Percentiles rank a stretch among this genome's conserved stretches.
Evolutionary conservation across 2,113 vertebrate species (phyloP).

Genomic region (Falcunculus frontatus): DNA sequence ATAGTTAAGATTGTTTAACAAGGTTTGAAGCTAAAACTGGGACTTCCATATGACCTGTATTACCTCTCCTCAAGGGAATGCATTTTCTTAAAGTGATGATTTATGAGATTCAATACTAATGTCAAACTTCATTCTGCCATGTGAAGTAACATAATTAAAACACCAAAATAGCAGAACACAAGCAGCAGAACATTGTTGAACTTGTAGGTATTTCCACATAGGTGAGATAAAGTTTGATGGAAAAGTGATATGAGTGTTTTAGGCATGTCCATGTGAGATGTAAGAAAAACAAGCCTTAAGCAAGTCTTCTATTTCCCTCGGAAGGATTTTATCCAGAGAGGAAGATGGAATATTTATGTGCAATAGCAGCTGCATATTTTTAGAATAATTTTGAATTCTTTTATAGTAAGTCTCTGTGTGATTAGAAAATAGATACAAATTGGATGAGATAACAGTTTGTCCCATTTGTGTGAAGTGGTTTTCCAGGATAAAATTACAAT

Average conservation of each 20-base stretch:
- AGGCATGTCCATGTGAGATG: neutral
- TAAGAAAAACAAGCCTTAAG: constrained; percentile 8
- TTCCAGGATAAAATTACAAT: constrained; percentile 48
- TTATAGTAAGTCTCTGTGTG: neutral
- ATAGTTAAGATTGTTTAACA: neutral
- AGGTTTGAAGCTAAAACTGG: neutral
- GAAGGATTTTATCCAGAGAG: neutral
- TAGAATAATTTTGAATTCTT: neutral
- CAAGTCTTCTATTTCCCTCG: neutral
- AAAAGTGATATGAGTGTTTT: neutral
- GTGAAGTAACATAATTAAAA: neutral
- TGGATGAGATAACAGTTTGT: constrained; percentile 22
- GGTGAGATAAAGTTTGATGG: neutral
- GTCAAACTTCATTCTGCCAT: neutral
- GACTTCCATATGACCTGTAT: neutral
- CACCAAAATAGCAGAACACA: neutral
- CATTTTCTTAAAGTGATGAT: neutral
- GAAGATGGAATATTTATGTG: neutral
- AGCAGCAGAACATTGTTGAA: neutral
- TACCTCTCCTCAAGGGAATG: neutral
- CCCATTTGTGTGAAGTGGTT: neutral
- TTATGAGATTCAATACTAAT: neutral
- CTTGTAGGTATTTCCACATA: neutral
- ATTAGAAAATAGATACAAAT: constrained; percentile 36
- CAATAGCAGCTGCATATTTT: neutral